A percentile compares a stretch with the other conserved stretches of the same genome.
These are phyloP conservation scores for Limnephilus rhombicus DNA, from an alignment of 2,888 invertebrate genomes.

Conservation along the genomic window DNA sequence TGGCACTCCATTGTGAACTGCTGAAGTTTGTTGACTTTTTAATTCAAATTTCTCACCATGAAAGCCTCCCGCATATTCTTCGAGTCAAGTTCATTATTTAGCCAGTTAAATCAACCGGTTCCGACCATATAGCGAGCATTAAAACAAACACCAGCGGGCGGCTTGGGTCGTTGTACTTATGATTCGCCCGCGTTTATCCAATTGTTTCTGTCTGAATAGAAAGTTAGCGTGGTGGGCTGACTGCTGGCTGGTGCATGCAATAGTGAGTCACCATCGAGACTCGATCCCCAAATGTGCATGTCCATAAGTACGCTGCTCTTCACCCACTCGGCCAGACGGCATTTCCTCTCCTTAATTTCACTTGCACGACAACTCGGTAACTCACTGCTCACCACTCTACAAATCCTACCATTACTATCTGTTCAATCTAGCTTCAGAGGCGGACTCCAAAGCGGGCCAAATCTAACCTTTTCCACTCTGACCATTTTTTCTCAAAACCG, in stretches of 20 bases:
- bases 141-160: neutral
- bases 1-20: too few relatives aligned
- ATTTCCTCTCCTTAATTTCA: conserved; percentile 15
- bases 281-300: conserved; percentile 19
- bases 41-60: neutral
- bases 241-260: neutral
- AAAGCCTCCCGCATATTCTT: neutral
- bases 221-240: neutral
- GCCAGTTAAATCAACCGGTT: neutral
- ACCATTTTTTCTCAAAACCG: too few relatives aligned
- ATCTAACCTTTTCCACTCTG: too few relatives aligned
- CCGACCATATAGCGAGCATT: neutral
- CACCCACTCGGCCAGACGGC: conserved; percentile 39
- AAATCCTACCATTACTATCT: neutral
- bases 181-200: neutral
- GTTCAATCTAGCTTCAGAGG: neutral
- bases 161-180: neutral
- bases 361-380: neutral
- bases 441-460: neutral
- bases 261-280: conserved; percentile 19
- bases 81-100: neutral
- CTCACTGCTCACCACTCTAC: neutral
- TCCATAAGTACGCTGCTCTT: neutral
- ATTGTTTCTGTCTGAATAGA: neutral
- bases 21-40: neutral